phyloP scores from a whole-genome alignment of 92 coral and sea anemone species.

The Pocillopora grandis region DNA sequence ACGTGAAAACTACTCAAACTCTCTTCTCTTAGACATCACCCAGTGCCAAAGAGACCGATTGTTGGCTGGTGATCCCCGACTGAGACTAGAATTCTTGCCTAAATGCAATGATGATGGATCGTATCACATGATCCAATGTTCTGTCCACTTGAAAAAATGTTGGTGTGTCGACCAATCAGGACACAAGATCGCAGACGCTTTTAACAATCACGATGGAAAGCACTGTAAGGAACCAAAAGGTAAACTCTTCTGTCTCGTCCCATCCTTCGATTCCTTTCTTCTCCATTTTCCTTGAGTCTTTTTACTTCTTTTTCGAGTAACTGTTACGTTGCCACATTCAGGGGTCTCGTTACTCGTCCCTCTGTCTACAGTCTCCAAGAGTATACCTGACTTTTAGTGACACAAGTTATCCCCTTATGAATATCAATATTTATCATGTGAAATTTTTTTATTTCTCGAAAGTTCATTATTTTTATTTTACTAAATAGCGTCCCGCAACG shows the following conservation, averaged over 20 bases:
- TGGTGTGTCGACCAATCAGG: constrained; percentile 97
- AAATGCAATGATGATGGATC: constrained; percentile 78
- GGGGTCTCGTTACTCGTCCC: too few species aligned
- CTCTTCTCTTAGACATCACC: constrained; percentile 43
- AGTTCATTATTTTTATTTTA: too few species aligned
- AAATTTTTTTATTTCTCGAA: too few species aligned
- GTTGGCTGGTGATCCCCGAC: constrained; percentile 83
- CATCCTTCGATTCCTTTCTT: background rate
- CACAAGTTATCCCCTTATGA: too few species aligned
- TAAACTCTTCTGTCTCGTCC: background rate
- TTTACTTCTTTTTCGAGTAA: too few species aligned
- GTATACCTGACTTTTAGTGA: too few species aligned
- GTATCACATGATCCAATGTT: constrained; percentile 90
- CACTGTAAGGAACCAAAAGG: constrained; percentile 76
- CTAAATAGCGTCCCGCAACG: too few species aligned
- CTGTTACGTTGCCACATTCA: too few species aligned
- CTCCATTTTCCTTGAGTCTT: background rate
- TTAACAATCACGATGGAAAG: constrained; percentile 58
- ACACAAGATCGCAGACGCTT: constrained; percentile 81
- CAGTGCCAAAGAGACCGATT: constrained; percentile 76
- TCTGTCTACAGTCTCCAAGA: too few species aligned
- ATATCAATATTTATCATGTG: too few species aligned
- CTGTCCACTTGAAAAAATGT: constrained; percentile 75
- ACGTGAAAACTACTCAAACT: background rate
- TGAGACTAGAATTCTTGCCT: constrained; percentile 77